A percentile compares a stretch with the other conserved stretches of the same genome.
Evolutionary conservation across 1,140 invertebrate species (phyloP).

Genomic region (Stratiolaelaps scimitus): DNA sequence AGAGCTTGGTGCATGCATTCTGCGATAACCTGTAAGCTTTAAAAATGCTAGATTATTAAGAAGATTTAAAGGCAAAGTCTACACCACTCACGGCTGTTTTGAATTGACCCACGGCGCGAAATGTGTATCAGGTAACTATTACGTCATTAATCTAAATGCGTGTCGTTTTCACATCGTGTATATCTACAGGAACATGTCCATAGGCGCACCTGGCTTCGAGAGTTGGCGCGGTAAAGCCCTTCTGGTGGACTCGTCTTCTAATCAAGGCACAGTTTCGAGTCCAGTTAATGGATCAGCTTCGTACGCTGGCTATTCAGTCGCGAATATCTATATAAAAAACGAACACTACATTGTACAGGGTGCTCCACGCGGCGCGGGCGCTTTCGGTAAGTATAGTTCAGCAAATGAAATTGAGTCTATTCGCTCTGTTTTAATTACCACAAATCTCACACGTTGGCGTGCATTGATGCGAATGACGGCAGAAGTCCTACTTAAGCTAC

Average conservation of each 20-base stretch:
- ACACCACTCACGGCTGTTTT: too few relatives aligned
- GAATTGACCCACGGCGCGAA: background rate
- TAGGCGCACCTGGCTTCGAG: constrained; percentile 43
- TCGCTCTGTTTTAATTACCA: too few relatives aligned
- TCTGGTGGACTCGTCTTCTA: background rate
- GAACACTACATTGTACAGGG: constrained; percentile 2
- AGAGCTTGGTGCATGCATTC: too few relatives aligned
- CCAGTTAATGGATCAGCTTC: background rate
- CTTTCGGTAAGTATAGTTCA: constrained; percentile 19
- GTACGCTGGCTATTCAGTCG: constrained; percentile 10
- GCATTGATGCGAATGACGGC: too few relatives aligned
- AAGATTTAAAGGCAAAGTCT: too few relatives aligned
- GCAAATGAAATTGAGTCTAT: constrained; percentile 24
- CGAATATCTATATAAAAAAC: background rate
- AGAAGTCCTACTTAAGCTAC: too few relatives aligned
- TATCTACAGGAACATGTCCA: constrained; percentile 35
- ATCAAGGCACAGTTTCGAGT: background rate
- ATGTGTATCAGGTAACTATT: background rate
- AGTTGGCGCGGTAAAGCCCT: constrained; percentile 40
- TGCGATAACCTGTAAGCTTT: too few relatives aligned
- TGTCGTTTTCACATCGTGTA: background rate
- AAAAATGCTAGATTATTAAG: too few relatives aligned
- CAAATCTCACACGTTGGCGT: too few relatives aligned
- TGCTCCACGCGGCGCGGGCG: background rate
- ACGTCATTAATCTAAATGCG: background rate